Conservation (phyloP, 1,140 invertebrate species). For the Drosophila azteca region DNA sequence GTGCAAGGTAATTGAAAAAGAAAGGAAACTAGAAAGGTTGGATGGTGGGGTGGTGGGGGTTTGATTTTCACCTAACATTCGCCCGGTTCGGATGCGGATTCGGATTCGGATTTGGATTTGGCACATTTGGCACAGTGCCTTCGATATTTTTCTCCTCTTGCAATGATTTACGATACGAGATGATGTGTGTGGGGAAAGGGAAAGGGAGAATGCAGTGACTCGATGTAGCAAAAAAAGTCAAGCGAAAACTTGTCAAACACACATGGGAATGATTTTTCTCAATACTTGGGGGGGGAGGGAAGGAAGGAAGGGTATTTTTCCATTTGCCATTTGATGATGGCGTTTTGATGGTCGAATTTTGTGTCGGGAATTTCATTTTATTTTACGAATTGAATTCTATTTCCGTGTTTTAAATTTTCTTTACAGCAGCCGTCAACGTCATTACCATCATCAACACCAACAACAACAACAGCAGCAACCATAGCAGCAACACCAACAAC, state of each 20-base stretch:
- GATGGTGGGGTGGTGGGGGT: too few species aligned
- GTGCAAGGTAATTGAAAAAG: too few species aligned
- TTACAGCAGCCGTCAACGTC: constrained; percentile 51
- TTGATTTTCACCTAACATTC: too few species aligned
- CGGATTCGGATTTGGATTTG: not conserved
- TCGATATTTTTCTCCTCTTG: constrained; percentile 25
- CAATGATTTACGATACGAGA: constrained; percentile 56
- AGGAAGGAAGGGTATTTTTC: too few species aligned
- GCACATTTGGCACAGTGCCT: constrained; percentile 48
- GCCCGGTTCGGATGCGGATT: not conserved
- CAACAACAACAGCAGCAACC: constrained; percentile 18
- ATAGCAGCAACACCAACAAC: constrained; percentile 11
- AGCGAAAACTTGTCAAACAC: constrained; percentile 43
- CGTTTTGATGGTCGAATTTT: constrained; percentile 1
- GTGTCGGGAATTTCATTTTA: constrained; percentile 2
- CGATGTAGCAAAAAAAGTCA: not conserved
- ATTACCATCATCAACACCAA: constrained; percentile 50
- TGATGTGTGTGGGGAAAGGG: constrained; percentile 11
- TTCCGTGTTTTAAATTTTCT: not conserved
- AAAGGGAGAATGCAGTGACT: not conserved
- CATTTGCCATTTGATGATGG: too few species aligned
- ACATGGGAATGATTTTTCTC: not conserved
- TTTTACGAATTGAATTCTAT: constrained; percentile 13
- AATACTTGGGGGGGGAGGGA: too few species aligned
- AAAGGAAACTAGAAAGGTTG: too few species aligned